These are phyloP conservation scores for Leptinotarsa defecta DNA, from an alignment of 1,140 invertebrate species.

Conservation along the genomic window DNA sequence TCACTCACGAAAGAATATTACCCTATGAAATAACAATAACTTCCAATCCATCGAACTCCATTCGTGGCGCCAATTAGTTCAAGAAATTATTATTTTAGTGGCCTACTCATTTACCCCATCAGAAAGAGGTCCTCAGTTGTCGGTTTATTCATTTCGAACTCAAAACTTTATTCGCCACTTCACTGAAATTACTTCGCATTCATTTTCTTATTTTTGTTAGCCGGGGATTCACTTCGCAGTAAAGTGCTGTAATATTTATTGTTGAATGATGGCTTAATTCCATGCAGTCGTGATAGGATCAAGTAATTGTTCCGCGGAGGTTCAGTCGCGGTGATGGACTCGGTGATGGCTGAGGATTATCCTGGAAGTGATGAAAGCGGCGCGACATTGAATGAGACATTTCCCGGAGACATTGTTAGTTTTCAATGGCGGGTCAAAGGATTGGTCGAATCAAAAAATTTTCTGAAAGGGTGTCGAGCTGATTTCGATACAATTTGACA, in stretches of 20 bases:
- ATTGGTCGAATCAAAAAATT: no score
- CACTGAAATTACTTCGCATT: neutral
- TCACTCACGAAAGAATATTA: no score
- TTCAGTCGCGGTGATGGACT: neutral
- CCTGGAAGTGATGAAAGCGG: neutral
- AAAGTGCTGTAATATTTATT: neutral
- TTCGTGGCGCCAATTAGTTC: no score
- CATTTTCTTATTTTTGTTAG: conserved; percentile 2
- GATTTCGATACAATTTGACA: no score
- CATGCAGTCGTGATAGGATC: neutral
- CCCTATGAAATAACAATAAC: no score
- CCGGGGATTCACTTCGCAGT: neutral
- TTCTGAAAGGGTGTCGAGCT: no score
- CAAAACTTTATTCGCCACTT: neutral
- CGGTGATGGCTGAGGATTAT: neutral
- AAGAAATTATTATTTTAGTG: no score
- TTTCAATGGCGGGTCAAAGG: no score
- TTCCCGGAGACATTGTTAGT: no score
- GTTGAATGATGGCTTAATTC: conserved; percentile 6
- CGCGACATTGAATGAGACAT: neutral
- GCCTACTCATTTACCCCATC: no score
- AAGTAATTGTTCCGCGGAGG: neutral
- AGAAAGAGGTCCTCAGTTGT: neutral
- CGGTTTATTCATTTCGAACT: neutral
- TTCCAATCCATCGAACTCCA: no score